Evolutionary conservation across 2,888 invertebrate genomes (phyloP).

Genomic region (Cantharis lateralis): DNA sequence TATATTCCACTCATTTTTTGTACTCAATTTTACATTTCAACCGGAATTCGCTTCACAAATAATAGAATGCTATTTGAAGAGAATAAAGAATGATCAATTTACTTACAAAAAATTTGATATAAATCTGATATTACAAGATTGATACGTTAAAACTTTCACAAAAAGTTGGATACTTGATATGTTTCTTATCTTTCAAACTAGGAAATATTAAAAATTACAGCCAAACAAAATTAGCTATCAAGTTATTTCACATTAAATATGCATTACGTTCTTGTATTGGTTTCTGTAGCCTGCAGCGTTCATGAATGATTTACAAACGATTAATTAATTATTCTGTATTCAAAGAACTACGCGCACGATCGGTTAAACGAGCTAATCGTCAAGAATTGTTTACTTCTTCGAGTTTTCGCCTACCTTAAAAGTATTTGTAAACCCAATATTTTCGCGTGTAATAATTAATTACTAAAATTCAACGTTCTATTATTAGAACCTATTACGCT

Average conservation of each 20-base stretch:
- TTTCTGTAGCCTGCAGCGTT: not conserved
- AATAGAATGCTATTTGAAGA: slow-evolving; percentile 27
- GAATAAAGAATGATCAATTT: slow-evolving; percentile 32
- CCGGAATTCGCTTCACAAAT: slow-evolving; percentile 34
- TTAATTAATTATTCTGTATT: not conserved
- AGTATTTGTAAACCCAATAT: not conserved
- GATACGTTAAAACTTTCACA: slow-evolving; percentile 27
- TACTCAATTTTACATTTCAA: slow-evolving; percentile 23
- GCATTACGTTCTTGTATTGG: not conserved
- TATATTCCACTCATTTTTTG: slow-evolving; percentile 28
- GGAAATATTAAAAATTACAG: not conserved
- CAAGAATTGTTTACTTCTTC: not conserved
- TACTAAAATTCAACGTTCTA: not conserved
- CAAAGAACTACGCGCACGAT: not conserved
- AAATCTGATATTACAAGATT: slow-evolving; percentile 21
- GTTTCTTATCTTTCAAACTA: not conserved
- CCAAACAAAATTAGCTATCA: not conserved
- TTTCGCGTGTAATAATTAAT: no score
- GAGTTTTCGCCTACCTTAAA: not conserved
- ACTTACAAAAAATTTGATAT: slow-evolving; percentile 35
- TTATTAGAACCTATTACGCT: not conserved
- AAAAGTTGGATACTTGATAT: slow-evolving; percentile 13
- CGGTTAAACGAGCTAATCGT: not conserved
- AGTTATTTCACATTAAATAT: not conserved
- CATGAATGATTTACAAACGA: not conserved